Percentiles rank a stretch among this genome's conserved stretches.
These are phyloP conservation scores for Lasioglossum leucozonium DNA, from an alignment of 2,888 invertebrate species.

Conservation along the genomic window DNA sequence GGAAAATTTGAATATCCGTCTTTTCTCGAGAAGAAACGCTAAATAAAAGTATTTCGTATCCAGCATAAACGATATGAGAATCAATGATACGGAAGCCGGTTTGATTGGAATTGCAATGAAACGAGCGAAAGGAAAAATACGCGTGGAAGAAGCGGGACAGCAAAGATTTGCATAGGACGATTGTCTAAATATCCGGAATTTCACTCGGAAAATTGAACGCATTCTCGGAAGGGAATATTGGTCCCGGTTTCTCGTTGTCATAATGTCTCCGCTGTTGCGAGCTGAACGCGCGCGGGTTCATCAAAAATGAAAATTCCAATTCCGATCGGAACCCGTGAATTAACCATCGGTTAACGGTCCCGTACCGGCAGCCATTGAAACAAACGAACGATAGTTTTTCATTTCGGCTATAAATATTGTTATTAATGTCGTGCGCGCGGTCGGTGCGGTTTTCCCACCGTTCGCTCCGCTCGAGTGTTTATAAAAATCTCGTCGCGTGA, in stretches of 20 bases:
- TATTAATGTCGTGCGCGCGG: slow-evolving; percentile 33
- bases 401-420: slow-evolving; percentile 37
- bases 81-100: not conserved
- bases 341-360: not conserved
- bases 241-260: not conserved
- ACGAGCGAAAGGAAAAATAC: not conserved
- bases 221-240: not conserved
- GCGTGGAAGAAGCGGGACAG: not conserved
- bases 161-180: not conserved
- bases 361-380: slow-evolving; percentile 12
- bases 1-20: too few relatives aligned
- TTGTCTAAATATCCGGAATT: not conserved
- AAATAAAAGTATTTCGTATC: not conserved
- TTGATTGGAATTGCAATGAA: not conserved
- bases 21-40: too few relatives aligned
- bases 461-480: slow-evolving; percentile 25
- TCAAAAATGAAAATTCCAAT: slow-evolving; percentile 63
- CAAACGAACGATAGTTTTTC: slow-evolving; percentile 37
- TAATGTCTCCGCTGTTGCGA: not conserved
- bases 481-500: slow-evolving; percentile 41
- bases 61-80: not conserved
- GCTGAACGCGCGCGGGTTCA: slow-evolving; percentile 25
- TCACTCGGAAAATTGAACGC: not conserved
- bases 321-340: slow-evolving; percentile 31
- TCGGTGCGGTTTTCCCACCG: not conserved